These are phyloP conservation scores for Phyllostomus discolor DNA, from an alignment of 2,113 vertebrate genomes.

Conservation along the genomic window DNA sequence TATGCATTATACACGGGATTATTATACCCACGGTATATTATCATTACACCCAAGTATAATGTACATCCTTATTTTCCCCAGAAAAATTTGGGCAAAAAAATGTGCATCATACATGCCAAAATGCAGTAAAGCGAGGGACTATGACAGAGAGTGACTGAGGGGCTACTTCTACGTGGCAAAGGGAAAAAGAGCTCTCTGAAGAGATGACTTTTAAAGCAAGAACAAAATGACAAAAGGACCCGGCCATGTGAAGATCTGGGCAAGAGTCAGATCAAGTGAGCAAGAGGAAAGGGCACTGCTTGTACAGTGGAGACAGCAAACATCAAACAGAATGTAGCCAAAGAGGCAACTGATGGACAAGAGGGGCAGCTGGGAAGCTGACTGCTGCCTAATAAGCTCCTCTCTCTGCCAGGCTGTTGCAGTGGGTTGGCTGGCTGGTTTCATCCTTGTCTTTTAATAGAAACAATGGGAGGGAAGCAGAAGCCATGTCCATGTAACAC, in stretches of 20 bases:
- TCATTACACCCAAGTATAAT: no score
- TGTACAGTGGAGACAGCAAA: background rate
- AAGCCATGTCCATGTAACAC: rapidly evolving
- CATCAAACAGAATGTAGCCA: background rate
- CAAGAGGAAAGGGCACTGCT: background rate
- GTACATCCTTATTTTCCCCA: no score
- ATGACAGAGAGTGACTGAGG: background rate
- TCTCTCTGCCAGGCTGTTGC: background rate
- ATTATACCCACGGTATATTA: no score
- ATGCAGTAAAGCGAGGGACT: background rate
- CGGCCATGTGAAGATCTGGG: background rate
- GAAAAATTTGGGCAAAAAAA: no score
- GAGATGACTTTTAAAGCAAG: background rate
- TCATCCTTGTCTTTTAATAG: background rate
- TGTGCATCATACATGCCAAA: no score
- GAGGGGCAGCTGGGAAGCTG: background rate
- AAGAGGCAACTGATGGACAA: background rate
- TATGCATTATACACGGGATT: no score
- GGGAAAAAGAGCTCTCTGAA: background rate
- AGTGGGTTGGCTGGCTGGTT: background rate
- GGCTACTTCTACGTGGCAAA: background rate
- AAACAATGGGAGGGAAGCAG: background rate
- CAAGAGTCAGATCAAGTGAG: background rate
- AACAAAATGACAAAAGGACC: background rate
- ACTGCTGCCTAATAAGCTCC: background rate